Percentiles rank a stretch among this genome's conserved stretches.
Conservation (phyloP, 1,140 invertebrate genomes). For the Eriosoma lanigerum region DNA sequence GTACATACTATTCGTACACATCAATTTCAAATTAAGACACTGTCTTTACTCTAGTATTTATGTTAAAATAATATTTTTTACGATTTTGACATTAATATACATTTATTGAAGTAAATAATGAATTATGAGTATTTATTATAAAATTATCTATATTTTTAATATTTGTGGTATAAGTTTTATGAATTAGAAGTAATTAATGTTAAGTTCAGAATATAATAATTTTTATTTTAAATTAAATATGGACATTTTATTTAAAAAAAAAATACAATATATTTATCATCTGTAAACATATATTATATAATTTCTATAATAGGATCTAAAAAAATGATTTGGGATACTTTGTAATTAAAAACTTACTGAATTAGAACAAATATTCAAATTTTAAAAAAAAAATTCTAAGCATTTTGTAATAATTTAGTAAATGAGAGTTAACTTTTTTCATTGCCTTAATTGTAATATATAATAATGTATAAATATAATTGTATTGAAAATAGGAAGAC, state of each 20-base stretch:
- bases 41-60: neutral
- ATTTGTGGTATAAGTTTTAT: neutral
- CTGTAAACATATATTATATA: too few relatives aligned
- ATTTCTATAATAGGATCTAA: neutral
- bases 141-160: neutral
- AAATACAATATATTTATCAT: too few relatives aligned
- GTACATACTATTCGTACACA: too few relatives aligned
- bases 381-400: neutral
- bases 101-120: too few relatives aligned
- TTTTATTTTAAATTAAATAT: neutral
- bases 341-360: neutral
- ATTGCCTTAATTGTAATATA: neutral
- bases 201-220: neutral
- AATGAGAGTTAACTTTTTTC: too few relatives aligned
- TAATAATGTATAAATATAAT: neutral
- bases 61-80: neutral
- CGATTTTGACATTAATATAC: neutral
- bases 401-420: too few relatives aligned
- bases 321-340: neutral
- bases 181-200: neutral
- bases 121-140: neutral
- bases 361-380: neutral
- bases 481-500: neutral
- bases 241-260: neutral
- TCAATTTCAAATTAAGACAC: slow-evolving; percentile 4